phyloP scores from a whole-genome alignment of 2,797 vertebrate genomes.

The Coluber constrictor region DNA sequence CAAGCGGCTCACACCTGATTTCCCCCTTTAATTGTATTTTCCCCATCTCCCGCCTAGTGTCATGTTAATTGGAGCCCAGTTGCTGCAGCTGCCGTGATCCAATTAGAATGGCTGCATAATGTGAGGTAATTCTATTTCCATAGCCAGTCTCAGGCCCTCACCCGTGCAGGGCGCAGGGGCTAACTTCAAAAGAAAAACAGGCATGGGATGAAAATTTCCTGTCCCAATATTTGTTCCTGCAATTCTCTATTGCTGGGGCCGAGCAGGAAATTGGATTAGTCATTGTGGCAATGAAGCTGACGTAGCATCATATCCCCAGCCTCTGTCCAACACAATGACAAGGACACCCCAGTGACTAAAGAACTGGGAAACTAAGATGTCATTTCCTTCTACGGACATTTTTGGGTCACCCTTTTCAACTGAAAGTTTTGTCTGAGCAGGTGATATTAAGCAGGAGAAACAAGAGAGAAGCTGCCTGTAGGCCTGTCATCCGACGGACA shows the following conservation, averaged over 20 bases:
- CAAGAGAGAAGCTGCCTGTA: not conserved
- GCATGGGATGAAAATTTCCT: not conserved
- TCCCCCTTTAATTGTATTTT: constrained; percentile 68
- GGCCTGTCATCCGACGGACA: not conserved
- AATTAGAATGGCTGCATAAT: constrained; percentile 61
- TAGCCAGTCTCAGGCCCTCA: not conserved
- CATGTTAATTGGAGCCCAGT: constrained; percentile 67
- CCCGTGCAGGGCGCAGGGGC: not conserved
- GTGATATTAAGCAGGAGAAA: not conserved
- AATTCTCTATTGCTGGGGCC: constrained; percentile 4
- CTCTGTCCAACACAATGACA: not conserved
- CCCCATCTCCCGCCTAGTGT: constrained; percentile 64
- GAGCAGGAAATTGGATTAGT: constrained; percentile 21
- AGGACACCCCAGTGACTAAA: not conserved
- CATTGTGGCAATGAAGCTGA: not conserved
- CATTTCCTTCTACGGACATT: not conserved
- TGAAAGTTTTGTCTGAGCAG: not conserved
- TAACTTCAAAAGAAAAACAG: not conserved
- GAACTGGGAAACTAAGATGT: not conserved
- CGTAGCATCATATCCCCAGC: not conserved
- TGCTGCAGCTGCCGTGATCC: constrained; percentile 73
- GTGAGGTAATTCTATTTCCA: constrained; percentile 33
- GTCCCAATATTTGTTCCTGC: constrained; percentile 12
- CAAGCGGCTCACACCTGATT: constrained; percentile 49
- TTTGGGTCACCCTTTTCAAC: not conserved